These are phyloP conservation scores for Spea hammondii DNA, from an alignment of 2,797 vertebrate species.

Conservation along the genomic window DNA sequence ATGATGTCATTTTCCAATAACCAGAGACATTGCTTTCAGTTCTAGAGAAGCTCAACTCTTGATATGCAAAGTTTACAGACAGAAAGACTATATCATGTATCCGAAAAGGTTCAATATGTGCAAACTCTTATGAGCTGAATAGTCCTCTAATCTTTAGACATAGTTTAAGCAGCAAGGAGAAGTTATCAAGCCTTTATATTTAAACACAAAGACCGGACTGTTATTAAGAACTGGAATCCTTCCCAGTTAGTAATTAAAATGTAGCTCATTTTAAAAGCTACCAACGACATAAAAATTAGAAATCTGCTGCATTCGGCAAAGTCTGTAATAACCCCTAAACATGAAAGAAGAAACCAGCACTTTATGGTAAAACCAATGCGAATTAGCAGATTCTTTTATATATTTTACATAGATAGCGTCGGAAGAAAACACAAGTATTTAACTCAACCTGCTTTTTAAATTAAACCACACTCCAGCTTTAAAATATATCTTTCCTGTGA, in stretches of 20 bases:
- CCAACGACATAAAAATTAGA: slow-evolving; percentile 6
- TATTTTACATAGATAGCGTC: background rate
- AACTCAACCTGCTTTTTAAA: slow-evolving; percentile 45
- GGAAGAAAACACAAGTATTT: slow-evolving; percentile 19
- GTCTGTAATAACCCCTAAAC: slow-evolving; percentile 13
- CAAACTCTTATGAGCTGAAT: slow-evolving; percentile 58
- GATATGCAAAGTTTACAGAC: slow-evolving; percentile 63
- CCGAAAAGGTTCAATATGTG: slow-evolving; percentile 55
- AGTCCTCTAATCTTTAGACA: slow-evolving; percentile 57
- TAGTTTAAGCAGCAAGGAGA: slow-evolving; percentile 58
- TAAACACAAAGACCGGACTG: slow-evolving; percentile 57
- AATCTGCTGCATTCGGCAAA: slow-evolving; percentile 4
- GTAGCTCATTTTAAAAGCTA: slow-evolving; percentile 53
- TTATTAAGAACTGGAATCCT: slow-evolving; percentile 22
- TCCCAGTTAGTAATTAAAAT: slow-evolving; percentile 49
- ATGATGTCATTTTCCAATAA: slow-evolving; percentile 45
- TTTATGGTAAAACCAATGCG: slow-evolving; percentile 9
- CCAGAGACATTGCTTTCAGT: slow-evolving; percentile 56
- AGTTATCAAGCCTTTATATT: slow-evolving; percentile 58
- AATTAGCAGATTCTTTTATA: background rate
- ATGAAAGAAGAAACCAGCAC: background rate
- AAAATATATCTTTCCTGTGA: slow-evolving; percentile 58
- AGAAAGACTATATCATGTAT: slow-evolving; percentile 61
- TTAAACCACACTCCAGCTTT: slow-evolving; percentile 54
- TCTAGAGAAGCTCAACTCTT: slow-evolving; percentile 55